These are phyloP conservation scores for Haliclona indistincta DNA, from an alignment of 37 sponge, comb jelly and placozoan species.

Conservation along the genomic window DNA sequence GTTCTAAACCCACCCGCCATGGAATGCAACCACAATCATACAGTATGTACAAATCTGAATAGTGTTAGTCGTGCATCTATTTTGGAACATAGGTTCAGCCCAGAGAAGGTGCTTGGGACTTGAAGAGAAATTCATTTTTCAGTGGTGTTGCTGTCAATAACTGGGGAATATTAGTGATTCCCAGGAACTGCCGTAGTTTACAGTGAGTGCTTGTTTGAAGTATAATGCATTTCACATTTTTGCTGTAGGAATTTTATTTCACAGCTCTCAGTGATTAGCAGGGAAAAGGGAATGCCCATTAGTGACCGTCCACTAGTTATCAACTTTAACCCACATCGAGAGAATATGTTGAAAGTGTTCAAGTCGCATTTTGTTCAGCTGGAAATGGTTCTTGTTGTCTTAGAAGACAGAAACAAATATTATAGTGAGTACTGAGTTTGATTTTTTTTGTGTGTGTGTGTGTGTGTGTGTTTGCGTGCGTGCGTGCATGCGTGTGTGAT, in stretches of 20 bases:
- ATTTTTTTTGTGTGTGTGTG: too few species aligned
- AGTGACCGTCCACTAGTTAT: neutral
- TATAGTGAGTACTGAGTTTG: neutral
- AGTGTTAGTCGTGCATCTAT: neutral
- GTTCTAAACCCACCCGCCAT: conserved; percentile 61
- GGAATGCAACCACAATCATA: conserved; percentile 5
- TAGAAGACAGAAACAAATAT: conserved; percentile 7
- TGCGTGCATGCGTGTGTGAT: too few species aligned
- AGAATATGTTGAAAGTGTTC: neutral
- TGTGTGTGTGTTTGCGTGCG: too few species aligned
- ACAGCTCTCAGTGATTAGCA: neutral
- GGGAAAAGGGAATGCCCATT: conserved; percentile 17
- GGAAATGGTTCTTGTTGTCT: conserved; percentile 21
- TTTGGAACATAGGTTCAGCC: neutral
- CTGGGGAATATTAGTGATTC: conserved; percentile 53
- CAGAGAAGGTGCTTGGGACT: conserved; percentile 64
- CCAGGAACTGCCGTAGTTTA: neutral
- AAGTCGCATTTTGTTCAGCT: neutral
- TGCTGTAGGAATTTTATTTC: conserved; percentile 8
- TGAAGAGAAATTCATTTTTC: conserved; percentile 44
- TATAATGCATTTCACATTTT: neutral
- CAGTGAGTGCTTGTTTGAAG: neutral
- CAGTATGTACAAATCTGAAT: neutral
- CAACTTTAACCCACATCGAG: neutral
- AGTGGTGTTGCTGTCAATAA: conserved; percentile 33